Conservation (phyloP, 2,113 vertebrate species). For the Perognathus longimembris region DNA sequence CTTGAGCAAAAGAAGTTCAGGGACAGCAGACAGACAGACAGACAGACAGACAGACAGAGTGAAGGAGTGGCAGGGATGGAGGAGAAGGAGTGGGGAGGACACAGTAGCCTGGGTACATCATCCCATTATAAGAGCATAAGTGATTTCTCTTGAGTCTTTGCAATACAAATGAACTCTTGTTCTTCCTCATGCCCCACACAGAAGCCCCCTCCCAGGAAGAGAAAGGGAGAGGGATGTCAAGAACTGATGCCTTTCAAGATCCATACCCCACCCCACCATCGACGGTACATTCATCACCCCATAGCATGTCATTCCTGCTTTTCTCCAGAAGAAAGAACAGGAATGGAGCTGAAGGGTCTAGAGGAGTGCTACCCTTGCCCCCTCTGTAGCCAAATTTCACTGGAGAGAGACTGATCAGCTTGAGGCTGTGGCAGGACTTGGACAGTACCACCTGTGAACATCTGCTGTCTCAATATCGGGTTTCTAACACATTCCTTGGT, state of each 20-base stretch:
- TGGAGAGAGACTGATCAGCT: background rate
- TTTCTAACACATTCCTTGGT: background rate
- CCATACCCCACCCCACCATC: background rate
- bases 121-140: background rate
- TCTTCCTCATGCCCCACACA: background rate
- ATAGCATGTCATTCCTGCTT: background rate
- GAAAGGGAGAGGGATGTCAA: background rate
- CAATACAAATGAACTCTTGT: background rate
- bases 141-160: background rate
- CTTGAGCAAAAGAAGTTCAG: no score
- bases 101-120: background rate
- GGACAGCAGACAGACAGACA: no score
- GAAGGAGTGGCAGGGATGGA: no score
- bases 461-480: background rate
- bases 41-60: no score
- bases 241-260: background rate
- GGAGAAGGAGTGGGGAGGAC: background rate
- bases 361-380: background rate
- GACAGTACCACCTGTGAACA: background rate
- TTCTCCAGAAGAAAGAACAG: background rate
- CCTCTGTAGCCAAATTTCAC: background rate
- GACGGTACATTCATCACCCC: accelerated
- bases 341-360: background rate
- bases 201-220: background rate
- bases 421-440: background rate